A percentile compares a stretch with the other conserved stretches of the same genome.
These are phyloP conservation scores for Andrena fulva DNA, from an alignment of 2,888 invertebrate species.

Conservation along the genomic window DNA sequence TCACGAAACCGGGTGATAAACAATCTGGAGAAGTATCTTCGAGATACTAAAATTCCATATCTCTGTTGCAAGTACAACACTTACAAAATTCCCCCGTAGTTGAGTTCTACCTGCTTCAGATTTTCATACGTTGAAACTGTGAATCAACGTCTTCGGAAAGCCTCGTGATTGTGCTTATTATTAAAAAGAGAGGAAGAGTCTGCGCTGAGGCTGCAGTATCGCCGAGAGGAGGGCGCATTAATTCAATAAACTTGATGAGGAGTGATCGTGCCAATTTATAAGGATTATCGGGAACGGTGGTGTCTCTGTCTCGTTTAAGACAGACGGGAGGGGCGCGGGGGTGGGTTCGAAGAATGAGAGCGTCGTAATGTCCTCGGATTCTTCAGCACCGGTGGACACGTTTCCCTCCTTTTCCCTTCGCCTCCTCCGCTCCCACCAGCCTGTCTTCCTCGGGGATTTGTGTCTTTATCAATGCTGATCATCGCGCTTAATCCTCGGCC, in stretches of 20 bases:
- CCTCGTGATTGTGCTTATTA: neutral
- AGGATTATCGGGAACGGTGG: constrained; percentile 71
- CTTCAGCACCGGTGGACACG: constrained; percentile 70
- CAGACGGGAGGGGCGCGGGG: constrained; percentile 22
- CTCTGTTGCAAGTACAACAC: too few species aligned
- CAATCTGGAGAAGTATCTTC: neutral
- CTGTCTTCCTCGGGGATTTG: constrained; percentile 55
- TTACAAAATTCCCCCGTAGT: too few species aligned
- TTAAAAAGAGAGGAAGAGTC: constrained; percentile 1
- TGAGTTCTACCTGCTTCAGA: too few species aligned
- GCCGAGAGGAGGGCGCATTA: constrained; percentile 64
- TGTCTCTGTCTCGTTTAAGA: constrained; percentile 64
- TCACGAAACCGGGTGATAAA: neutral
- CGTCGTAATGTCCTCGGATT: constrained; percentile 73
- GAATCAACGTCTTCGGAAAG: constrained; percentile 6
- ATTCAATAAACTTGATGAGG: constrained; percentile 79
- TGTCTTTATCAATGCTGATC: constrained; percentile 66
- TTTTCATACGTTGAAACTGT: neutral
- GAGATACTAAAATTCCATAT: too few species aligned
- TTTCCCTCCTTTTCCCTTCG: constrained; percentile 37
- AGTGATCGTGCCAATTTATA: constrained; percentile 75
- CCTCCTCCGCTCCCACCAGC: constrained; percentile 31
- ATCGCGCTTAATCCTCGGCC: constrained; percentile 70
- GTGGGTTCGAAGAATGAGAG: constrained; percentile 49
- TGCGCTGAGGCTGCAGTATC: constrained; percentile 32